Evolutionary conservation across 37 sponge, comb jelly and placozoan genomes (phyloP).

Genomic region (Halisarca cf. caerulea): DNA sequence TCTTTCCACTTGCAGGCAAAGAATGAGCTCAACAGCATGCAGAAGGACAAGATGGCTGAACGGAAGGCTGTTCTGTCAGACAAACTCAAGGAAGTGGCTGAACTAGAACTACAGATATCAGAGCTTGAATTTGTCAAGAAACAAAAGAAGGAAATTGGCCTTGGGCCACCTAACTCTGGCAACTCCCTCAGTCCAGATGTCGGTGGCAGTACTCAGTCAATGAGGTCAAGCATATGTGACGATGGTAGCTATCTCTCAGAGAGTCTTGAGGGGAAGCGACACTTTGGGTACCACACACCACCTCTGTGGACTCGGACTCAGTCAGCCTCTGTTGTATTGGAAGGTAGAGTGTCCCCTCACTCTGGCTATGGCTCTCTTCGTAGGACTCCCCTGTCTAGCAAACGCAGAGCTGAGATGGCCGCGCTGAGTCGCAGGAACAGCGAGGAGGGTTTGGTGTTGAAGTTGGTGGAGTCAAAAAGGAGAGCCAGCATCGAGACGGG

Average conservation of each 20-base stretch:
- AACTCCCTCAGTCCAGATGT: not conserved
- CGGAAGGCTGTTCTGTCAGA: slow-evolving; percentile 6
- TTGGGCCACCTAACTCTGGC: not conserved
- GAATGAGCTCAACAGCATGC: slow-evolving; percentile 38
- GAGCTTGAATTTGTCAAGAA: not conserved
- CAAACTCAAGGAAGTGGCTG: slow-evolving; percentile 8
- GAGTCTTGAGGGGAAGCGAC: slow-evolving; percentile 4
- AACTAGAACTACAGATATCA: not conserved
- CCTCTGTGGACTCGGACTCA: slow-evolving; percentile 4
- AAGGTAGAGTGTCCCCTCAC: not conserved
- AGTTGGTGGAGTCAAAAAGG: not conserved
- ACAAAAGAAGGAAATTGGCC: not conserved
- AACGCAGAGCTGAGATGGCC: not conserved
- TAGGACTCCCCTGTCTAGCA: slow-evolving; percentile 18
- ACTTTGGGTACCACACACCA: not conserved
- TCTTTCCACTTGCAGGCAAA: slow-evolving; percentile 2
- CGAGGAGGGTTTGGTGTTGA: slow-evolving; percentile 17
- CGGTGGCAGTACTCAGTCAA: not conserved
- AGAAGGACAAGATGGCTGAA: slow-evolving; percentile 35
- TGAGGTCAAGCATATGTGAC: slow-evolving; percentile 13
- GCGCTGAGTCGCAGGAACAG: not conserved
- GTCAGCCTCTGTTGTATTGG: not conserved
- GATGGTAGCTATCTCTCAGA: slow-evolving; percentile 9
- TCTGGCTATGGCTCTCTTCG: not conserved
- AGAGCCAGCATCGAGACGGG: not conserved